A percentile compares a stretch with the other conserved stretches of the same genome.
phyloP scores from a whole-genome alignment of 2,888 invertebrate genomes.

The Criorhina ranunculi region DNA sequence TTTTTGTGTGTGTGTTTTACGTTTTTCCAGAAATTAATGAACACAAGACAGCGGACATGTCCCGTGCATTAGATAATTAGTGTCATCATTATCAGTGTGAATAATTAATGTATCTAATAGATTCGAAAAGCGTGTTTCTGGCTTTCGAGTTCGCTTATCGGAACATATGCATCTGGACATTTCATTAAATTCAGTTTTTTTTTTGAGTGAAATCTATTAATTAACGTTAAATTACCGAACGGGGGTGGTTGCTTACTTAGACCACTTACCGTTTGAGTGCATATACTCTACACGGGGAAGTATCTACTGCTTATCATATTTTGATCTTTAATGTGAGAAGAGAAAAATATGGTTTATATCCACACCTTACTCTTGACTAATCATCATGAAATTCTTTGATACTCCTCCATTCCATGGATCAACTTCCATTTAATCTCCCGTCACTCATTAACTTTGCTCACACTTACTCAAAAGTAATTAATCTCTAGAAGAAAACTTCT shows the following conservation, averaged over 20 bases:
- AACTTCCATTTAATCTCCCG: background rate
- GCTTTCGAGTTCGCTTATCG: conserved; percentile 45
- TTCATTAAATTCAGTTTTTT: conserved; percentile 64
- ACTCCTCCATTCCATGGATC: background rate
- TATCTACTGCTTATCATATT: too few relatives aligned
- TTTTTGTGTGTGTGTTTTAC: conserved; percentile 1
- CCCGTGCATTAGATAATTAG: conserved; percentile 71
- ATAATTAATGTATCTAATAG: conserved; percentile 61
- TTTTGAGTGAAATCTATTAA: conserved; percentile 72
- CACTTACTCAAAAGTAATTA: background rate
- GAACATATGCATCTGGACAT: conserved; percentile 61
- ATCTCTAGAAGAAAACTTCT: background rate
- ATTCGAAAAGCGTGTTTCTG: conserved; percentile 24
- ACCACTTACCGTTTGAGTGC: conserved; percentile 42
- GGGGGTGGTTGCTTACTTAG: conserved; percentile 36
- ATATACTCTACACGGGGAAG: too few relatives aligned
- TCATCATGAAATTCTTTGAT: background rate
- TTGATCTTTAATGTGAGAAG: too few relatives aligned
- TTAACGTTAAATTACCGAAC: conserved; percentile 68
- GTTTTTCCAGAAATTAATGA: conserved; percentile 42
- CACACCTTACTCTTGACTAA: background rate
- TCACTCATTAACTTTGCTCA: conserved; percentile 1
- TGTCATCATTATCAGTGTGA: conserved; percentile 72
- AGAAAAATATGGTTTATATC: too few relatives aligned
- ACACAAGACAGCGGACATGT: conserved; percentile 24